A percentile compares a stretch with the other conserved stretches of the same genome.
Conservation (phyloP, 92 coral and sea anemone species). For the Palythoa heliodiscus region DNA sequence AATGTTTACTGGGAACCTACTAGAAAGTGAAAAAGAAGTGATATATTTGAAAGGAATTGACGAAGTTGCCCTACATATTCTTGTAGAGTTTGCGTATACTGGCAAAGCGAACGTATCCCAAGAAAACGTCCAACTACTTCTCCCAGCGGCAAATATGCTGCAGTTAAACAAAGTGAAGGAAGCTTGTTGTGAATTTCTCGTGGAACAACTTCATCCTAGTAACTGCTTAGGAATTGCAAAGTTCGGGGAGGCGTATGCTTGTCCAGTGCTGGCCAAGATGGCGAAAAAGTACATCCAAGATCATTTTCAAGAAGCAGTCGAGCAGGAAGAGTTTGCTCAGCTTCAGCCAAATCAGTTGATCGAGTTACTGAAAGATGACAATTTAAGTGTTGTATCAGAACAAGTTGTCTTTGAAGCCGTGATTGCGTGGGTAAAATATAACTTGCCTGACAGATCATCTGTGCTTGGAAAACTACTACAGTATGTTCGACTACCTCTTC, state of each 20-base stretch:
- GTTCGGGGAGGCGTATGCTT: conserved; percentile 87
- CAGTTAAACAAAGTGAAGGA: conserved; percentile 86
- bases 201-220: conserved; percentile 83
- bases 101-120: conserved; percentile 89
- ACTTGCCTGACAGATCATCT: conserved; percentile 66
- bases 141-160: conserved; percentile 98
- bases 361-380: conserved; percentile 76
- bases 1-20: conserved; percentile 87
- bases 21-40: conserved; percentile 84
- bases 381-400: conserved; percentile 87
- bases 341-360: conserved; percentile 63
- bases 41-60: conserved; percentile 83
- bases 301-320: conserved; percentile 73
- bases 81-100: conserved; percentile 90
- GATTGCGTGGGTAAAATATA: conserved; percentile 78
- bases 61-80: conserved; percentile 78
- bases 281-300: conserved; percentile 75
- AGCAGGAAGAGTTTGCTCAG: conserved; percentile 79
- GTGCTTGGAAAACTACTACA: conserved; percentile 66
- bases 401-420: conserved; percentile 86
- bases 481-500: conserved; percentile 70
- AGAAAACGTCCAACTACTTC: conserved; percentile 81
- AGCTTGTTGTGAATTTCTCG: conserved; percentile 82
- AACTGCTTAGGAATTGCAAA: conserved; percentile 84
- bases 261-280: conserved; percentile 67